Base-by-base conservation (phyloP, 2,797 vertebrate genomes). In the Eidolon dupreanum region DNA sequence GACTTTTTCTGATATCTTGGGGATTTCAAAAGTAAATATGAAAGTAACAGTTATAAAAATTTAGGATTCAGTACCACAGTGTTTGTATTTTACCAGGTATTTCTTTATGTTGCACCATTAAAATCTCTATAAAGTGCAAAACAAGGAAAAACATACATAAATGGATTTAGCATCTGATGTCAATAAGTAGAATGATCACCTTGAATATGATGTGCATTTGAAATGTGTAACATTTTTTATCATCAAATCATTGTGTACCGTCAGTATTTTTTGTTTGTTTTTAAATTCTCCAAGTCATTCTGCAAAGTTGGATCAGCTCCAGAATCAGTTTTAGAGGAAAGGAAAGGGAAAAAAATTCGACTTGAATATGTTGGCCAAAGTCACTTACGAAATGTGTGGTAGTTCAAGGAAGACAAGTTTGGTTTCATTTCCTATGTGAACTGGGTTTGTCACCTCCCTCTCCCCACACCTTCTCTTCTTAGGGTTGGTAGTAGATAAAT, bases 1-100 rank as follows among this genome's bases (percentile, higher is more conserved):
- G n/a, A 84, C 49, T 95, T 96, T 96, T 94, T 59, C 49, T 93
- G 66, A 49, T 85, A 71, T 46, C 65, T 43, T 59, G 38, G 36
- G 46, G 88, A n/a, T 96, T 97, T 94, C 66, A 90, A 93, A 95
- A 90, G 53, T 73, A 92, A 75, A 71, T 84, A 41, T 77, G n/a
- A 63, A 90, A 88, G 46, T 92, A 90, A 78, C 43, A 88, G 7
- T 77, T 70, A 59, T 17, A 81, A 71, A 94, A 90, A 43, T 43
- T 84, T 88, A 83, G 59, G 78, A 36, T 88, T 79, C 31, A 83
- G 57, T 75, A 90, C 8, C 33, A 68, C 0, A 49, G 11, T 38
- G 81, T 82, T 96, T 88, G 51, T 66, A 81, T 82, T 75, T 94
- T 93, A 36, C 33, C 15, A 49, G 71, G 49, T 83, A 59, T 20